These are phyloP conservation scores for Cliona cf. orientalis DNA, from an alignment of 37 sponge, comb jelly and placozoan genomes.

Conservation along the genomic window DNA sequence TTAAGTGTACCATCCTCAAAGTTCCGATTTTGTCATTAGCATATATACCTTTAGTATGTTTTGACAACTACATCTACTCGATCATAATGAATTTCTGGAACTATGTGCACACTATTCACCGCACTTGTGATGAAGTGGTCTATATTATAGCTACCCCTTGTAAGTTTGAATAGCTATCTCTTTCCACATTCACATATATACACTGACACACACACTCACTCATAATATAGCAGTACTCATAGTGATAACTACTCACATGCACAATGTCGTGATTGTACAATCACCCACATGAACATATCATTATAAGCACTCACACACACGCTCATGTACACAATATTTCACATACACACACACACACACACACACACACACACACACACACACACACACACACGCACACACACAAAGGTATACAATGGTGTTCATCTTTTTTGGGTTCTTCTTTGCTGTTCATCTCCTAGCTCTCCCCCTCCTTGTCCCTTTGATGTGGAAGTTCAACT, in stretches of 20 bases:
- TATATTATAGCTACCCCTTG: conserved; percentile 62
- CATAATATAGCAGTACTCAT: no score
- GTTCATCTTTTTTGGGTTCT: conserved; percentile 45
- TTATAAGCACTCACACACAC: no score
- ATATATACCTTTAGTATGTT: conserved; percentile 8
- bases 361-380: no score
- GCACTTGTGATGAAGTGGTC: conserved; percentile 51
- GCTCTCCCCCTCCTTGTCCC: conserved; percentile 1
- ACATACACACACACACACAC: no score
- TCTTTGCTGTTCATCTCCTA: conserved; percentile 22
- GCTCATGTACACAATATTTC: no score
- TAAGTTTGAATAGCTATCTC: no score
- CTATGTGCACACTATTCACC: conserved; percentile 26
- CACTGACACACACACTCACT: neutral
- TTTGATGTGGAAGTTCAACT: neutral
- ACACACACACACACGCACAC: no score
- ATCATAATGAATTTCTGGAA: conserved; percentile 42
- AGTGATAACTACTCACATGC: no score
- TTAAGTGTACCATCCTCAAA: no score
- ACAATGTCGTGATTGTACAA: neutral
- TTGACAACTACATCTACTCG: conserved; percentile 45
- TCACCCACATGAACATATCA: no score
- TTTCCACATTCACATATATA: neutral
- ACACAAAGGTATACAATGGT: conserved; percentile 38
- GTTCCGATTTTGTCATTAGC: neutral